Percentiles rank a stretch among this genome's conserved stretches.
Conservation (phyloP, 2,888 invertebrate species). For the Hypercompe scribonia region DNA sequence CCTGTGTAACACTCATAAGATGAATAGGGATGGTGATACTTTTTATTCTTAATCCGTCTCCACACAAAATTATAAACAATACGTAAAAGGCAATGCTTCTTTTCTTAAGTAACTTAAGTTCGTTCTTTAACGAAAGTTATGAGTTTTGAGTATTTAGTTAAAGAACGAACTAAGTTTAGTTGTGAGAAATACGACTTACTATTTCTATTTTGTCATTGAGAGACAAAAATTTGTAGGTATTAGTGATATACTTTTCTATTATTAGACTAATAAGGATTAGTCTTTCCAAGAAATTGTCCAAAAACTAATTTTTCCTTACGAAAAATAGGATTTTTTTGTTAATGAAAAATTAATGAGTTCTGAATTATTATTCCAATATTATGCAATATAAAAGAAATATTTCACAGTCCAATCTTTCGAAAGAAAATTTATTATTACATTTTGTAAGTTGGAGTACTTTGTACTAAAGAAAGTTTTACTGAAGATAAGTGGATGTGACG, state of each 20-base stretch:
- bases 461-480: background rate
- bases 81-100: background rate
- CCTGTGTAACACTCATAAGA: too few species aligned
- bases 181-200: background rate
- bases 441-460: background rate
- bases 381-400: background rate
- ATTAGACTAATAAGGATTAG: too few species aligned
- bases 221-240: too few species aligned
- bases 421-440: background rate
- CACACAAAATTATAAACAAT: background rate
- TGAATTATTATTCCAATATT: too few species aligned
- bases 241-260: too few species aligned
- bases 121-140: background rate
- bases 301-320: too few species aligned
- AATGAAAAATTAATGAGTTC: too few species aligned
- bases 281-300: too few species aligned
- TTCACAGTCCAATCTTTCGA: background rate
- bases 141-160: too few species aligned
- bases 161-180: too few species aligned
- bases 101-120: background rate
- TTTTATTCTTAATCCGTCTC: background rate
- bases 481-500: background rate
- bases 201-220: background rate
- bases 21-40: too few species aligned
- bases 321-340: too few species aligned